Conservation (phyloP, 2,888 invertebrate genomes). For the Pegoplata infirma region DNA sequence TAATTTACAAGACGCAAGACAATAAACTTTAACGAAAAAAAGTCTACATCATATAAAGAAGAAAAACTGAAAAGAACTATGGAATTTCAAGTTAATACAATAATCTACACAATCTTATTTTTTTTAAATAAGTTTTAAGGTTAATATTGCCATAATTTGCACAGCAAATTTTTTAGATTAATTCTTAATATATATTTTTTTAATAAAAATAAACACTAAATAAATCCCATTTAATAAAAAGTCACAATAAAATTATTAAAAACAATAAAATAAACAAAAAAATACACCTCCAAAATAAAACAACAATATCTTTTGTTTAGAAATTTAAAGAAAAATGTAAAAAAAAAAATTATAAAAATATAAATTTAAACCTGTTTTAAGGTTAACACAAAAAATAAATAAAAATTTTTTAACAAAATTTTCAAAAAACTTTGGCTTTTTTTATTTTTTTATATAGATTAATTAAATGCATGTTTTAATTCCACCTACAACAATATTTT, state of each 20-base stretch:
- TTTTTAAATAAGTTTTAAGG: slow-evolving; percentile 39
- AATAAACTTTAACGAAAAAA: slow-evolving; percentile 7
- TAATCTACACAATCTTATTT: slow-evolving; percentile 6
- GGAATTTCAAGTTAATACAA: slow-evolving; percentile 18
- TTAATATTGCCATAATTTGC: slow-evolving; percentile 65
- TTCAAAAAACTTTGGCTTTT: slow-evolving; percentile 35
- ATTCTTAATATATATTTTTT: slow-evolving; percentile 39
- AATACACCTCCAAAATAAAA: not conserved
- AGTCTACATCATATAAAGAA: slow-evolving; percentile 64
- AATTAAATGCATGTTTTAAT: slow-evolving; percentile 41
- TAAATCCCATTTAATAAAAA: no score
- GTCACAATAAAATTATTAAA: not conserved
- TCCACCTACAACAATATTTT: not conserved
- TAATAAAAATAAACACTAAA: slow-evolving; percentile 36
- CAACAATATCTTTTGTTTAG: slow-evolving; percentile 19
- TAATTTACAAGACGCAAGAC: slow-evolving; percentile 40
- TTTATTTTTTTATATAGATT: slow-evolving; percentile 8
- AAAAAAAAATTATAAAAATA: not conserved
- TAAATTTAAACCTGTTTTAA: slow-evolving; percentile 66
- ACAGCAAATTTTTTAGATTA: slow-evolving; percentile 62
- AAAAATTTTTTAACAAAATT: slow-evolving; percentile 13
- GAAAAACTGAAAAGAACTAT: slow-evolving; percentile 49
- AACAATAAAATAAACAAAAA: not conserved
- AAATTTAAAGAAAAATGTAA: slow-evolving; percentile 14
- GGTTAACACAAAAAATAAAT: slow-evolving; percentile 62